These are phyloP conservation scores for Thamnophis elegans DNA, from an alignment of 2,797 vertebrate species.

Conservation along the genomic window DNA sequence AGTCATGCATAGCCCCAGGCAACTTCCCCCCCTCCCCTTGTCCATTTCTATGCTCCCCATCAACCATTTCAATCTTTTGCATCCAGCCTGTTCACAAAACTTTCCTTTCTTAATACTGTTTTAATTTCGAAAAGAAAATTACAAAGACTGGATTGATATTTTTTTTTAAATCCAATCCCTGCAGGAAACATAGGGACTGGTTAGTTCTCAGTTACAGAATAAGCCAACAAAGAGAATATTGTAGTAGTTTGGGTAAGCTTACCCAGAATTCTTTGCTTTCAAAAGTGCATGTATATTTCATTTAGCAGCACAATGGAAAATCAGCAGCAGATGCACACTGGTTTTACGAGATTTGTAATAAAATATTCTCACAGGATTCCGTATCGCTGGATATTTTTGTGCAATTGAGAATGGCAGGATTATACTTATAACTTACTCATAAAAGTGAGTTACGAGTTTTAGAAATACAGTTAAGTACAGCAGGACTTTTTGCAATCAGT, in stretches of 20 bases:
- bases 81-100: conserved; percentile 62
- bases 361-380: conserved; percentile 47
- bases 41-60: conserved; percentile 60
- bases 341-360: conserved; percentile 43
- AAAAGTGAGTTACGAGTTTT: conserved; percentile 40
- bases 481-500: neutral
- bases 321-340: conserved; percentile 43
- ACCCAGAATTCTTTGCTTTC: conserved; percentile 67
- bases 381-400: conserved; percentile 9
- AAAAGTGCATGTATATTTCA: conserved; percentile 64
- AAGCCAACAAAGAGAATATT: conserved; percentile 70
- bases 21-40: conserved; percentile 49
- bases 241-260: conserved; percentile 65
- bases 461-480: conserved; percentile 50
- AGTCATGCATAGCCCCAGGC: conserved; percentile 49
- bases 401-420: conserved; percentile 31
- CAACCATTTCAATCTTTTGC: conserved; percentile 65
- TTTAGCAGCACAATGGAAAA: conserved; percentile 56
- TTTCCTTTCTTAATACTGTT: conserved; percentile 65
- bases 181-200: conserved; percentile 67
- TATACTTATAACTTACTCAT: conserved; percentile 42
- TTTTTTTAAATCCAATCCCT: conserved; percentile 52
- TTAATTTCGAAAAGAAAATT: conserved; percentile 66
- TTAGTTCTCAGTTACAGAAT: conserved; percentile 54
- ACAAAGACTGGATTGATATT: conserved; percentile 74